These are phyloP conservation scores for Caenorhabditis uteleia DNA, from an alignment of 2,888 invertebrate species.

Conservation along the genomic window DNA sequence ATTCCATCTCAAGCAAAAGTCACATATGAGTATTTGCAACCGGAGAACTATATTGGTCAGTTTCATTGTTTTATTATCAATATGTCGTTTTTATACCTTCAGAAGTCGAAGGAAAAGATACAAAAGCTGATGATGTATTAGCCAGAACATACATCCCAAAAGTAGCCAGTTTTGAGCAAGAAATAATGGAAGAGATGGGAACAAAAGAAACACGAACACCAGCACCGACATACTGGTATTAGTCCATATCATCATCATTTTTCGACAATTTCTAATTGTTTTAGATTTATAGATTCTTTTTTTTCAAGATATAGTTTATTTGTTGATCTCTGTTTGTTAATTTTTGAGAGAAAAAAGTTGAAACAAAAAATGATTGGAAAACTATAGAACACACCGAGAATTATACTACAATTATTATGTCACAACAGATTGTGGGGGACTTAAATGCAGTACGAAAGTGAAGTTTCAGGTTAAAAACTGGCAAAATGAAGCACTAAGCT, in stretches of 20 bases:
- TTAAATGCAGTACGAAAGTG: no score
- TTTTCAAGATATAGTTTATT: conserved; percentile 8
- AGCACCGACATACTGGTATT: conserved; percentile 51
- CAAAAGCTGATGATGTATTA: conserved; percentile 55
- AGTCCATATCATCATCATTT: no score
- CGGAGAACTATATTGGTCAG: conserved; percentile 62
- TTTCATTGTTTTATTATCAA: background rate
- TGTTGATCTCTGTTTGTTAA: conserved; percentile 17
- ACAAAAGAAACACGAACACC: conserved; percentile 44
- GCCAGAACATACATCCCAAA: conserved; percentile 62
- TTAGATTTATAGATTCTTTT: conserved; percentile 4
- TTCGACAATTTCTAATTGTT: no score
- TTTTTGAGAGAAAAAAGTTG: no score
- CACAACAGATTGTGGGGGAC: no score
- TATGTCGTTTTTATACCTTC: no score
- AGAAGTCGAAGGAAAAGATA: conserved; percentile 65
- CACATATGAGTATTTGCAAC: conserved; percentile 62
- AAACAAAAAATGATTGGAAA: no score
- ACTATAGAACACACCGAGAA: background rate
- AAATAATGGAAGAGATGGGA: conserved; percentile 58
- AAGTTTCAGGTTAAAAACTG: no score
- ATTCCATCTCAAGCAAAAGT: conserved; percentile 61
- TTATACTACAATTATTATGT: no score
- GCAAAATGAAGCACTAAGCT: no score
- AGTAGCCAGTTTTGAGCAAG: conserved; percentile 62